A percentile compares a stretch with the other conserved stretches of the same genome.
Conservation (phyloP, 2,888 invertebrate genomes). For the Halictus ligatus region DNA sequence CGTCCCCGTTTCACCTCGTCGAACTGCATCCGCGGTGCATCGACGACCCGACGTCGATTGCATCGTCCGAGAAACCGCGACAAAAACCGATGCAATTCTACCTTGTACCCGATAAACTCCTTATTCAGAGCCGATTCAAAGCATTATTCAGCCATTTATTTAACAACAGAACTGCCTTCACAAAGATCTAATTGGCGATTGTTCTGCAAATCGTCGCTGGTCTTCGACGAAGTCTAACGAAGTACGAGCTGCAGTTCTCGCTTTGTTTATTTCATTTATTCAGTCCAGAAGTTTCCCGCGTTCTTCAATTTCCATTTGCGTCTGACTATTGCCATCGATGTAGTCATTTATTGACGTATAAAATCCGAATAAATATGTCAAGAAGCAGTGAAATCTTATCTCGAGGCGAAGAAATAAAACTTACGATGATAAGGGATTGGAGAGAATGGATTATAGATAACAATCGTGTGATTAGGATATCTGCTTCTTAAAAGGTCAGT, state of each 20-base stretch:
- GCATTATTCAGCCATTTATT: not conserved
- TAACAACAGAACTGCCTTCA: not conserved
- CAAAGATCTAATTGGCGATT: not conserved
- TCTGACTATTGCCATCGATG: no score
- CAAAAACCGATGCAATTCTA: not conserved
- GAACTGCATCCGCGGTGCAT: slow-evolving; percentile 2
- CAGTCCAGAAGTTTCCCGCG: not conserved
- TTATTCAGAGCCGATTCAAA: not conserved
- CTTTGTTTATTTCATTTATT: not conserved
- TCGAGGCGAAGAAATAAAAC: not conserved
- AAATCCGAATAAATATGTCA: no score
- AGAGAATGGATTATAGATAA: not conserved
- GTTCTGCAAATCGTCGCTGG: not conserved
- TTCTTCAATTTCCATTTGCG: no score
- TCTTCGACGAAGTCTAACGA: not conserved
- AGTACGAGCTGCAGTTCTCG: not conserved
- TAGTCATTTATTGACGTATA: no score
- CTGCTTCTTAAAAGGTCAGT: not conserved
- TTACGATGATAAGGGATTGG: not conserved
- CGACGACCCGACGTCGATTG: not conserved
- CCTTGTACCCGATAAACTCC: not conserved
- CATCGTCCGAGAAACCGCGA: not conserved
- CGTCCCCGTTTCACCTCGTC: not conserved
- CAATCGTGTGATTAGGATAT: not conserved
- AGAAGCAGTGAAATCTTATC: not conserved